Evolutionary conservation across 2,888 invertebrate species (phyloP).

Genomic region (Protonemura montana): DNA sequence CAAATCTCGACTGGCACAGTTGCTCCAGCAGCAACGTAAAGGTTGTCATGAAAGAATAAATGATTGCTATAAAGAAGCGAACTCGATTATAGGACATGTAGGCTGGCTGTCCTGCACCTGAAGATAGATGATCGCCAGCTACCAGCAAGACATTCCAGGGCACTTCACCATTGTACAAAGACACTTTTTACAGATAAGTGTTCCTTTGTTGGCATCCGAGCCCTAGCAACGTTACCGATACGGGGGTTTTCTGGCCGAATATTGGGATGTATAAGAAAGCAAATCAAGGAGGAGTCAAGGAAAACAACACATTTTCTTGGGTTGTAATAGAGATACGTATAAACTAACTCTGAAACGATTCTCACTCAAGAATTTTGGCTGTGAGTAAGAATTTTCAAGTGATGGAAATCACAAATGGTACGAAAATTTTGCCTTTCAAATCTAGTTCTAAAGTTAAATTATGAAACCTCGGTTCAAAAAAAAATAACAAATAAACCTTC

Average conservation of each 20-base stretch:
- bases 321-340: no score
- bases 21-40: not conserved
- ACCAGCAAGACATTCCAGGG: not conserved
- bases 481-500: no score
- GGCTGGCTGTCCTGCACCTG: not conserved
- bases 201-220: not conserved
- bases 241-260: not conserved
- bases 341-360: no score
- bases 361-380: no score
- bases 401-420: no score
- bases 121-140: conserved; percentile 8
- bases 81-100: conserved; percentile 24
- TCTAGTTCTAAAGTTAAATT: no score
- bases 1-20: conserved; percentile 16
- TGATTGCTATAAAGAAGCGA: conserved; percentile 17
- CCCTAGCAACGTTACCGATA: not conserved
- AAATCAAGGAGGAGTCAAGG: not conserved
- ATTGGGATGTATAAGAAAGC: not conserved
- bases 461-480: no score
- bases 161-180: not conserved
- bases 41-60: conserved; percentile 27
- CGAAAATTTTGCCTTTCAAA: no score
- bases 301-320: no score
- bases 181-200: not conserved
- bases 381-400: no score